Base-by-base conservation (phyloP, 2,113 vertebrate species). In the Carlito syrichta region DNA sequence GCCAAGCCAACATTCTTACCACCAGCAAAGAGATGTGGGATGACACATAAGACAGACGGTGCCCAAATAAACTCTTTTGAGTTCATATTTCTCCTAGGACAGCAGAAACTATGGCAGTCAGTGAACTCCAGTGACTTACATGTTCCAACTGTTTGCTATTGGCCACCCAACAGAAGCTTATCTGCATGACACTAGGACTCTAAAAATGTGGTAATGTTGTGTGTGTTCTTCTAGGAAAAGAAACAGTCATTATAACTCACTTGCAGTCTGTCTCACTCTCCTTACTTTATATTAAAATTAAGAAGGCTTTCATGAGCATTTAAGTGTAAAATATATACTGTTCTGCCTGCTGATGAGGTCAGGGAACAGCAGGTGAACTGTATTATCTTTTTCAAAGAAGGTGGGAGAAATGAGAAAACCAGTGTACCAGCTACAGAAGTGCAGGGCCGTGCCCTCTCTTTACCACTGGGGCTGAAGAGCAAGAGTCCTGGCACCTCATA, bases 381-480 rank as follows among this genome's bases (percentile, higher is more conserved):
- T 9, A 50, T n/a, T 40, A 16, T 14, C 22, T 86, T 93, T 86
- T 35, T 45, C 20, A 69, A 73, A 89, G 82, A 30, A 84, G 6
- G n/a, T 11, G 2, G 54, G 73, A 86, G 35, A 86, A 32, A 68
- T 19, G 5, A 66, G 74, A 9, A 88, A 77, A 17, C 19, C 52
- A 35, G 45, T 0, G 27, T 43, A 69, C 1, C 19, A 2, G 20
- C 32, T 69, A 25, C 20, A 32, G 84, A 13, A 52, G 43, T 68
- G 25, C 4, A 19, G 45, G 45, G 30, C 35, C n/a, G n/a, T 0
- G 32, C 2, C 27, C 6, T 23, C 35, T 32, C 17, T 77, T 54
- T 38, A 22, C 27, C 25, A 1, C 0, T 0, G 12, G 48, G 48
- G 32, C 8, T 2, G 7, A 23, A 12, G 22, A 20, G 35, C 1